These are phyloP conservation scores for Vulpes vulpes DNA, from an alignment of 2,113 vertebrate species.

Conservation along the genomic window DNA sequence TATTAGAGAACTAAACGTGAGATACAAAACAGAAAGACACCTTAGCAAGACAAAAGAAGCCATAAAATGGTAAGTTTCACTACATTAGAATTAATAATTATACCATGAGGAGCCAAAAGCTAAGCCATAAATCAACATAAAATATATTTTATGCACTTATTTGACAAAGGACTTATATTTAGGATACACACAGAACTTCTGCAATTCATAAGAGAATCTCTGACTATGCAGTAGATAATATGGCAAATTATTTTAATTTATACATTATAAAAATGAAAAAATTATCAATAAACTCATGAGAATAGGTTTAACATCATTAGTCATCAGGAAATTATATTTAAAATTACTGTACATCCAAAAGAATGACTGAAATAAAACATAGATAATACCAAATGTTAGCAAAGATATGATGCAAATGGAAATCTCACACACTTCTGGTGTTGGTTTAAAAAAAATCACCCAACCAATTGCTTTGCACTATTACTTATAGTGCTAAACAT, in stretches of 20 bases:
- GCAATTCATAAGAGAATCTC: not conserved
- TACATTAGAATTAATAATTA: not conserved
- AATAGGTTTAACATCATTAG: not conserved
- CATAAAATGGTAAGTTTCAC: not conserved
- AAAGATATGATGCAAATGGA: not conserved
- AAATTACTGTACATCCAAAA: not conserved
- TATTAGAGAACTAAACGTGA: not conserved
- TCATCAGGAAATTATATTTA: not conserved
- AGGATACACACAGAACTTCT: not conserved
- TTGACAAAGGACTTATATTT: not conserved
- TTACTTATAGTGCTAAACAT: not conserved
- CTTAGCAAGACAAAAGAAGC: not conserved
- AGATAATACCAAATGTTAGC: not conserved
- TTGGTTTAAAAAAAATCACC: not conserved
- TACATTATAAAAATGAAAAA: not conserved
- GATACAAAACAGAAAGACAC: not conserved
- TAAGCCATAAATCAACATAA: not conserved
- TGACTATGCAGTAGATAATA: not conserved
- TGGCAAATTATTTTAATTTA: not conserved
- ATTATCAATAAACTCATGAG: not conserved
- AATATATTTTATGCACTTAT: not conserved
- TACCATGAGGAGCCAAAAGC: not conserved
- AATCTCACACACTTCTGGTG: not conserved
- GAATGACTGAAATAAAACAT: not conserved
- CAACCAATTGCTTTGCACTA: not conserved